Percentiles rank a stretch among this genome's conserved stretches.
These are phyloP conservation scores for Tetanocera ferruginea DNA, from an alignment of 2,888 invertebrate genomes.

Conservation along the genomic window DNA sequence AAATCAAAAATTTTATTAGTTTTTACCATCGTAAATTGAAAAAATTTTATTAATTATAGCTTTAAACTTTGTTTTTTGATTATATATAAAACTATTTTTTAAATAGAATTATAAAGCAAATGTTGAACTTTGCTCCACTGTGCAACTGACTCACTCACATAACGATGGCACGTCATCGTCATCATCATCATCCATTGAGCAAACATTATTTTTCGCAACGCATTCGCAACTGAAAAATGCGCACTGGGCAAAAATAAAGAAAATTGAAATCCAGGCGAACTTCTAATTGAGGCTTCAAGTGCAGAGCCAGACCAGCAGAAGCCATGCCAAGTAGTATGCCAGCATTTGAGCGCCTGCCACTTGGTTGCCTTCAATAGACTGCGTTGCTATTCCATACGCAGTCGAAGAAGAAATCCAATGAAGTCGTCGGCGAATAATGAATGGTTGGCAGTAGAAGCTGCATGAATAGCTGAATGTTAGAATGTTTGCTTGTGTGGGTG, in stretches of 20 bases:
- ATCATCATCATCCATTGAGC: slow-evolving; percentile 45
- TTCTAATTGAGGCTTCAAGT: slow-evolving; percentile 51
- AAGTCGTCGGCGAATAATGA: background rate
- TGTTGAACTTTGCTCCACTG: background rate
- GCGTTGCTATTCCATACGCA: slow-evolving; percentile 46
- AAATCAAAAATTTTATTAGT: too few species aligned
- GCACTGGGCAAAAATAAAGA: slow-evolving; percentile 50
- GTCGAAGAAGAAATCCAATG: slow-evolving; percentile 42
- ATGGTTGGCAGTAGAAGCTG: slow-evolving; percentile 18
- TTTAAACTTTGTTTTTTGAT: too few species aligned
- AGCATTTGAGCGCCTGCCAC: slow-evolving; percentile 6
- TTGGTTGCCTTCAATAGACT: slow-evolving; percentile 43
- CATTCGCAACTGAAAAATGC: slow-evolving; percentile 39
- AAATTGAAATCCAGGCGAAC: slow-evolving; percentile 42
- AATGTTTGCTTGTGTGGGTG: slow-evolving; percentile 25
- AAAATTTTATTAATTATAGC: too few species aligned
- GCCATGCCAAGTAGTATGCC: background rate
- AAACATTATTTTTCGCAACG: slow-evolving; percentile 44
- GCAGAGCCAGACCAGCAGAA: slow-evolving; percentile 5
- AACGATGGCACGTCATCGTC: background rate
- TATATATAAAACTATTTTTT: too few species aligned
- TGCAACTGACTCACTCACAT: background rate
- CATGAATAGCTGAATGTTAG: slow-evolving; percentile 30
- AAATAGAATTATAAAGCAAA: too few species aligned
- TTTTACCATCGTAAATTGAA: too few species aligned